These are phyloP conservation scores for Tangachromis dhanisi DNA, from an alignment of 2,113 vertebrate genomes.

Conservation along the genomic window DNA sequence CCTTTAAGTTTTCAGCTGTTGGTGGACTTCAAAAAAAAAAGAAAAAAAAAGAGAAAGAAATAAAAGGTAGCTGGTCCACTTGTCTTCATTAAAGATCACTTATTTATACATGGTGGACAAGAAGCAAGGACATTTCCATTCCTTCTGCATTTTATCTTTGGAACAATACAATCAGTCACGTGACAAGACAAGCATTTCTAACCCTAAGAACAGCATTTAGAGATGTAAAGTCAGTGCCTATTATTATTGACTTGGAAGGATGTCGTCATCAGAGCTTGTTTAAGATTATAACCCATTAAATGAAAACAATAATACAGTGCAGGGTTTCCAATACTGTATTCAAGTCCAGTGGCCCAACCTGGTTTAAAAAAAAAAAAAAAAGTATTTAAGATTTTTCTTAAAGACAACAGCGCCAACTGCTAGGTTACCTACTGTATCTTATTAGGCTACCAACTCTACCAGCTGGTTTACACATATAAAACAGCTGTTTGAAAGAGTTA, in stretches of 20 bases:
- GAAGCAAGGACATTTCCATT: background rate
- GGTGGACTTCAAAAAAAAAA: background rate
- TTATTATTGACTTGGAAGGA: background rate
- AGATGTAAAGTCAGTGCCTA: background rate
- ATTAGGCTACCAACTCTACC: background rate
- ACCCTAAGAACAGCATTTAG: background rate
- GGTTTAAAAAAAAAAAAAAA: background rate
- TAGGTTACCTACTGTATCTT: background rate
- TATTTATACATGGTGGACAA: background rate
- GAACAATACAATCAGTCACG: background rate
- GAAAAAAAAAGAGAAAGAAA: background rate
- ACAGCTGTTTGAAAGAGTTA: background rate
- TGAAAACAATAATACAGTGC: background rate
- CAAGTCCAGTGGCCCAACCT: background rate
- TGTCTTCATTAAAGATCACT: background rate
- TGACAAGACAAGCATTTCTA: background rate
- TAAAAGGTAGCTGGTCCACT: background rate
- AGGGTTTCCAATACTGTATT: background rate
- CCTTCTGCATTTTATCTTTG: slow-evolving; percentile 11
- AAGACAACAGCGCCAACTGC: background rate
- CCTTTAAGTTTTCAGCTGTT: background rate
- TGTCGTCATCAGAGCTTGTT: background rate
- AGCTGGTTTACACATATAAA: background rate
- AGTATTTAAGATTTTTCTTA: background rate
- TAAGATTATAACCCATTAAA: background rate